Conservation (phyloP, 2,888 invertebrate species). For the Ramazzottius varieornatus region DNA sequence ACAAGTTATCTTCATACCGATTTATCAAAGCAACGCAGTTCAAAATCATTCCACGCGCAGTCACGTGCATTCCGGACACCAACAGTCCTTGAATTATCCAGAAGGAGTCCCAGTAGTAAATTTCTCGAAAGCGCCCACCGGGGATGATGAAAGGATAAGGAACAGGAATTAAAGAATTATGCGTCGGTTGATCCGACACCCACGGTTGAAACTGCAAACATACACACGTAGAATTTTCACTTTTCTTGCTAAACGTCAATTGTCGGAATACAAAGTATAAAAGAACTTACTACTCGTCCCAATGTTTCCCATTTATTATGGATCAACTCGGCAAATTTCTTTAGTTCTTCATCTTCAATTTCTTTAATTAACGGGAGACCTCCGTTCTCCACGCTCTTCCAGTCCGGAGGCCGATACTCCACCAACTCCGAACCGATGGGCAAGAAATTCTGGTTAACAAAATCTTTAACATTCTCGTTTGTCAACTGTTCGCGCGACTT, state of each 20-base stretch:
- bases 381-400: slow-evolving; percentile 13
- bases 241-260: too few relatives aligned
- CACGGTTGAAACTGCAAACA: too few relatives aligned
- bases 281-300: slow-evolving; percentile 21
- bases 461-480: slow-evolving; percentile 15
- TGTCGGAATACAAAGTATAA: not conserved
- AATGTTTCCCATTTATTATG: slow-evolving; percentile 25
- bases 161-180: slow-evolving; percentile 61
- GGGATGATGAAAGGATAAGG: slow-evolving; percentile 41
- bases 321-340: slow-evolving; percentile 39
- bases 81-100: slow-evolving; percentile 71
- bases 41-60: slow-evolving; percentile 50
- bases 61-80: slow-evolving; percentile 51
- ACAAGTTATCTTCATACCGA: slow-evolving; percentile 23
- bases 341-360: slow-evolving; percentile 41
- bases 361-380: slow-evolving; percentile 41
- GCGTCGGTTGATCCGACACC: slow-evolving; percentile 19
- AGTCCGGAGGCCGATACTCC: slow-evolving; percentile 20
- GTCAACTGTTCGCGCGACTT: slow-evolving; percentile 23
- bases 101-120: slow-evolving; percentile 81
- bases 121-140: slow-evolving; percentile 36
- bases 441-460: slow-evolving; percentile 21
- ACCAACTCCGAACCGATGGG: slow-evolving; percentile 18
- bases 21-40: slow-evolving; percentile 59
- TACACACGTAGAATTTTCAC: too few relatives aligned